Base-by-base conservation (phyloP, 2,113 vertebrate species). In the Micronisus gabar region DNA sequence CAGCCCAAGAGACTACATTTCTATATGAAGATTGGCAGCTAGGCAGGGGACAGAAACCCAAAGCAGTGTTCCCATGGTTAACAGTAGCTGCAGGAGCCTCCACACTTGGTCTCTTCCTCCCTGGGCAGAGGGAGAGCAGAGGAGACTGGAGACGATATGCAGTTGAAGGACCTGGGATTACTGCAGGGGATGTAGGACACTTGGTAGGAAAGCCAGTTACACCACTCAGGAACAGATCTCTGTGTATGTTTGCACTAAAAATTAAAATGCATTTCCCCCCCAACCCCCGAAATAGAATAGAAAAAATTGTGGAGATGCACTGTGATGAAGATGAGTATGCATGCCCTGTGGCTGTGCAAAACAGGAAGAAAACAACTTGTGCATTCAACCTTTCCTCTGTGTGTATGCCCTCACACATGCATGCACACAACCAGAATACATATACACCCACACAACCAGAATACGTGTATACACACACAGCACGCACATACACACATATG, bases 381-480 rank as follows among this genome's bases (percentile, higher is more conserved):
- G 29, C 58, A 25, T 45, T 45, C 45, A 81, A 14, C 16, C 13
- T 78, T 45, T 68, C 41, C 15, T 53, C 45, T 59, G 3, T 13
- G 10, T 4, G 5, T 3, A 7, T 48, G 32, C 8, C 27, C 2
- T 3, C 13, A 6, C 18, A 48, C 22, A 7, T 6, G 26, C 3
- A 2, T 26, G 81, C 45, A 38, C 23, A 34, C 47, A 53, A 38
- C 14, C 72, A 79, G 25, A 40, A 41, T 23, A 41, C 22, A 14
- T 25, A 30, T 9, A 25, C 48, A 55, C 5, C 22, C 41, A 14
- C 40, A 41, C 29, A 30, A 40, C 20, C 81, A 70, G 66, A 53
- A 43, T 1, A 0, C 0, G 4, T 34, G 16, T 41, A 30, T 8
- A 15, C 1, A 5, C n/a, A 50, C n/a, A 30, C 21, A 32, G 9